Evolutionary conservation across 2,113 vertebrate genomes (phyloP).

Genomic region (Tamias sibiricus): DNA sequence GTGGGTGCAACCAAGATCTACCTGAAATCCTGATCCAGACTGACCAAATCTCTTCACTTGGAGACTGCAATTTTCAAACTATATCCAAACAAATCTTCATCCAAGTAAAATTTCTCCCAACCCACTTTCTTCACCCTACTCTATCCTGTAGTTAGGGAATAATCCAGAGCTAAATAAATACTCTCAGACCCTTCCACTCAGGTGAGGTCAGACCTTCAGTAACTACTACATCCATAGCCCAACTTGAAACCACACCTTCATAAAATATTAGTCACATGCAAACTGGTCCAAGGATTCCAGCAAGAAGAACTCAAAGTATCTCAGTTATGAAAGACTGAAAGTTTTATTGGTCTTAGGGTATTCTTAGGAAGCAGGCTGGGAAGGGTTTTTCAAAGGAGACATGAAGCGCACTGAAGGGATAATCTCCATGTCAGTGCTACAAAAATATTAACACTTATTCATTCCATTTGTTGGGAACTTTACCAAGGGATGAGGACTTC

Average conservation of each 20-base stretch:
- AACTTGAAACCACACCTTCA: background rate
- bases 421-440: background rate
- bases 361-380: background rate
- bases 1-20: too few species aligned
- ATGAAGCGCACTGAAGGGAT: accelerated
- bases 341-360: background rate
- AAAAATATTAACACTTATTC: too few species aligned
- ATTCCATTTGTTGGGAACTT: background rate
- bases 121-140: background rate
- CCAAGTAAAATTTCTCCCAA: background rate
- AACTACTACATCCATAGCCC: background rate
- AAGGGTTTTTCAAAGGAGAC: background rate
- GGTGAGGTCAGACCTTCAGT: accelerated
- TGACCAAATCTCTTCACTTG: background rate
- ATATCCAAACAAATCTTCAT: background rate
- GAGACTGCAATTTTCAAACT: background rate
- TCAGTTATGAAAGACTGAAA: background rate
- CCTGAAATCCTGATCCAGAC: background rate
- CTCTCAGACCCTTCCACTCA: background rate
- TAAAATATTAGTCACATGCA: background rate
- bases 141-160: background rate
- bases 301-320: background rate
- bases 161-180: background rate
- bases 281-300: accelerated
- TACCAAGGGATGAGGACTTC: background rate